phyloP scores from a whole-genome alignment of 2,888 invertebrate genomes.

The Megastigmus dorsalis region DNA sequence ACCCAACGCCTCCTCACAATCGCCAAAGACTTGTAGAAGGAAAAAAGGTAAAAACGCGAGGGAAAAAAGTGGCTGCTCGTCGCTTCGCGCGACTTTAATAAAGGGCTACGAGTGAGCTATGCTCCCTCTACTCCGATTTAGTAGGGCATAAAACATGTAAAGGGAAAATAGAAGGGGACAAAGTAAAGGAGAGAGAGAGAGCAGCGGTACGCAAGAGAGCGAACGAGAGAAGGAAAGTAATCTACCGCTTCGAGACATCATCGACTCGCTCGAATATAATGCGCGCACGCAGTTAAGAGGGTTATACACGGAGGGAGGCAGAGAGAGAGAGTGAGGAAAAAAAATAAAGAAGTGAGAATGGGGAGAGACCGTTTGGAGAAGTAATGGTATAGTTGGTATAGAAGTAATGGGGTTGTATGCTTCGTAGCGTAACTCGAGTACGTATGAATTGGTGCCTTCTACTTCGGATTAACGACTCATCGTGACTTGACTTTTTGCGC shows the following conservation, averaged over 20 bases:
- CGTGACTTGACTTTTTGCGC: no score
- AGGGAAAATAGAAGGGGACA: constrained; percentile 29
- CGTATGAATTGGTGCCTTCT: no score
- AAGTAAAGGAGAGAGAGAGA: constrained; percentile 26
- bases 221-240: no score
- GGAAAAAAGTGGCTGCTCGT: constrained; percentile 28
- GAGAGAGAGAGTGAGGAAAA: neutral
- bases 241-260: no score
- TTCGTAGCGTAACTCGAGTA: neutral
- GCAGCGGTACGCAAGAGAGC: neutral
- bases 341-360: neutral
- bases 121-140: constrained; percentile 17
- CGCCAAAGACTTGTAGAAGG: constrained; percentile 21
- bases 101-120: constrained; percentile 46
- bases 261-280: neutral
- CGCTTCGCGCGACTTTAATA: constrained; percentile 53
- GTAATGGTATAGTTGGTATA: neutral
- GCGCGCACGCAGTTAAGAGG: no score
- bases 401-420: no score
- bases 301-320: neutral
- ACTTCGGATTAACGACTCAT: no score
- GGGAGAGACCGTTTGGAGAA: neutral
- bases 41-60: neutral
- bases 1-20: constrained; percentile 11
- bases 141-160: constrained; percentile 34